These are phyloP conservation scores for Eudyptes chrysolophus DNA, from an alignment of 2,113 vertebrate species.

Conservation along the genomic window DNA sequence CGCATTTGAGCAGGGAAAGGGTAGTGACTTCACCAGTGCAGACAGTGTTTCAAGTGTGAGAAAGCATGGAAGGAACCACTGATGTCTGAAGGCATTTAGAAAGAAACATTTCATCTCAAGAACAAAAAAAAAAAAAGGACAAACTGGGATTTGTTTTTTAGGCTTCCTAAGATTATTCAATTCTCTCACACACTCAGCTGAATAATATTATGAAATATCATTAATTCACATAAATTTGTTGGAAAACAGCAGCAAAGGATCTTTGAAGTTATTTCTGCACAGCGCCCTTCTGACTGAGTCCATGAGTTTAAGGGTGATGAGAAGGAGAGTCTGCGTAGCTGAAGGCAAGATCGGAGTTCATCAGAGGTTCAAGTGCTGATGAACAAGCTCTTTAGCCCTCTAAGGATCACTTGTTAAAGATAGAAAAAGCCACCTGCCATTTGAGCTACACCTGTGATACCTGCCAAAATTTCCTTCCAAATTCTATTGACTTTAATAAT, in stretches of 20 bases:
- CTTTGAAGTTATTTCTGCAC: not conserved
- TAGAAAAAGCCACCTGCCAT: not conserved
- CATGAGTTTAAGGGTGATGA: not conserved
- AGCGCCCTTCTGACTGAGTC: not conserved
- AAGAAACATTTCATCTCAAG: not conserved
- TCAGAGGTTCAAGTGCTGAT: constrained; percentile 7
- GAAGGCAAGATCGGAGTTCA: not conserved
- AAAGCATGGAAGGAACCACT: not conserved
- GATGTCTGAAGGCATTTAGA: not conserved
- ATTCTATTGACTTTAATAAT: not conserved
- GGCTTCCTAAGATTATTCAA: not conserved
- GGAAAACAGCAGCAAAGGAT: not conserved
- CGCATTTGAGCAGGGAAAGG: not conserved
- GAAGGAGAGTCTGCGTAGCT: not conserved
- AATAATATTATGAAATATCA: not conserved
- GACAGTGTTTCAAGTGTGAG: not conserved
- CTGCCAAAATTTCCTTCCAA: not conserved
- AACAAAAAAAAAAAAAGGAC: not conserved
- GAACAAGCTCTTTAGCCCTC: not conserved
- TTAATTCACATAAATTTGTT: not conserved
- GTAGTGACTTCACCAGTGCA: not conserved
- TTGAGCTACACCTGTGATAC: not conserved
- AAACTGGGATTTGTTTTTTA: not conserved
- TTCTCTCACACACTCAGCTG: not conserved
- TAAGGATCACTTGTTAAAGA: not conserved